Percentiles rank a stretch among this genome's conserved stretches.
Conservation (phyloP, 2,113 vertebrate genomes). For the Seriola dumerili region DNA sequence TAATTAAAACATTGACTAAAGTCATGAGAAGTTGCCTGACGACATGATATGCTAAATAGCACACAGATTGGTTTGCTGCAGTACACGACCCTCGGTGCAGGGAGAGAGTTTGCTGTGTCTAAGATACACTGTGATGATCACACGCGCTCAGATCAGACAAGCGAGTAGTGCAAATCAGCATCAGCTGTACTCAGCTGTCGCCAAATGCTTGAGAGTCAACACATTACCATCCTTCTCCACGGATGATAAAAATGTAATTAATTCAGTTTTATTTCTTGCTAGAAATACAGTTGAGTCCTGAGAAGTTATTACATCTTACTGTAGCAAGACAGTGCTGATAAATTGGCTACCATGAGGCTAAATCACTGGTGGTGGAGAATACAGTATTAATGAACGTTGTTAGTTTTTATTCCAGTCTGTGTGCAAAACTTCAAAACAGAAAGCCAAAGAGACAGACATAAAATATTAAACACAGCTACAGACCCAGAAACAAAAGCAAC, state of each 20-base stretch:
- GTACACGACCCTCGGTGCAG: constrained; percentile 6
- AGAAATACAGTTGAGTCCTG: constrained; percentile 10
- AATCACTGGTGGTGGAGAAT: constrained; percentile 37
- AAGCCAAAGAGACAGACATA: constrained; percentile 32
- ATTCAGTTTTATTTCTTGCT: constrained; percentile 8
- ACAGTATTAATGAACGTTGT: constrained; percentile 48
- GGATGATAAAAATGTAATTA: constrained; percentile 15
- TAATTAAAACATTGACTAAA: neutral
- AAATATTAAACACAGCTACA: constrained; percentile 33
- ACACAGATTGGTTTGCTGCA: neutral
- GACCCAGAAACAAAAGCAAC: constrained; percentile 20
- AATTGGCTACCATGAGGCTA: constrained; percentile 34
- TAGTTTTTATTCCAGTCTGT: constrained; percentile 34
- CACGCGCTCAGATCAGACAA: constrained; percentile 12
- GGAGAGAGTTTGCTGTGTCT: constrained; percentile 1
- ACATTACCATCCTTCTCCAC: constrained; percentile 8
- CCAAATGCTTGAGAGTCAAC: constrained; percentile 15
- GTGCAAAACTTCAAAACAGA: constrained; percentile 44
- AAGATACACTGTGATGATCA: constrained; percentile 19
- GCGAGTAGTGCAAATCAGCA: constrained; percentile 15
- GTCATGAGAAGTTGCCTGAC: neutral
- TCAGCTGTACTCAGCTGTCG: constrained; percentile 15
- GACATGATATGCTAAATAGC: constrained; percentile 8
- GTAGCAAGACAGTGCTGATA: constrained; percentile 30
- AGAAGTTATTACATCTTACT: neutral